Evolutionary conservation across 1,140 invertebrate genomes (phyloP).

Genomic region (Panagrolaimus sp.): DNA sequence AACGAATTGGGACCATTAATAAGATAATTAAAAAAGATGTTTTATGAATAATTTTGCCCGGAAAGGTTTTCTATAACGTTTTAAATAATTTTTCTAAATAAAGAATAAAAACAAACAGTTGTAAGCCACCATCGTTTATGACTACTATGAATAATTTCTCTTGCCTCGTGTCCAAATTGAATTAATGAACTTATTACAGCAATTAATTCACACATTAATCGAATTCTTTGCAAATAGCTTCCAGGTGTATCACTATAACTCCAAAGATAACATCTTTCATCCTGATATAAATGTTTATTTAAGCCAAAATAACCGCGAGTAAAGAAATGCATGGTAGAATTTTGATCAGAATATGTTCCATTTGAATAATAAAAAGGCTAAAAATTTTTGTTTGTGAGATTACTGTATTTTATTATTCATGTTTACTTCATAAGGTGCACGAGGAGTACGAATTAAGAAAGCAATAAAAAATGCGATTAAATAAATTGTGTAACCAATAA

Average conservation of each 20-base stretch:
- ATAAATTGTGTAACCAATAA: constrained; percentile 35
- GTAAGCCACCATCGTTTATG: constrained; percentile 65
- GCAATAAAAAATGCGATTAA: constrained; percentile 32
- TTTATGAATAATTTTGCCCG: constrained; percentile 82
- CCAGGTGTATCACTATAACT: constrained; percentile 29
- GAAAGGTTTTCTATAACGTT: constrained; percentile 72
- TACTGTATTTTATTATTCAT: too few species aligned
- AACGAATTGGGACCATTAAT: constrained; percentile 73
- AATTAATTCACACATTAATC: constrained; percentile 30
- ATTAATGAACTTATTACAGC: constrained; percentile 28
- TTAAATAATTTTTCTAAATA: constrained; percentile 6
- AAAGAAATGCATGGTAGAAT: constrained; percentile 12
- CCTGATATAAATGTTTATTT: constrained; percentile 17
- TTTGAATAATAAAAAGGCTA: not conserved
- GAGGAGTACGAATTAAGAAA: constrained; percentile 32
- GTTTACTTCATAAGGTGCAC: too few species aligned
- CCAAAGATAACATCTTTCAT: constrained; percentile 32
- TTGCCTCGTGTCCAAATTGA: constrained; percentile 23
- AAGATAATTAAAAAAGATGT: constrained; percentile 81
- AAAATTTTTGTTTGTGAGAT: not conserved
- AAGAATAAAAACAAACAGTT: constrained; percentile 26
- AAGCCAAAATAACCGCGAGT: constrained; percentile 12
- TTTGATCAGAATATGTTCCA: constrained; percentile 2
- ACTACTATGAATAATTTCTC: constrained; percentile 36
- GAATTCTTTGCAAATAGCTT: constrained; percentile 25